Base-by-base conservation (phyloP, 2,888 invertebrate species). In the Macrophya alboannulata region DNA sequence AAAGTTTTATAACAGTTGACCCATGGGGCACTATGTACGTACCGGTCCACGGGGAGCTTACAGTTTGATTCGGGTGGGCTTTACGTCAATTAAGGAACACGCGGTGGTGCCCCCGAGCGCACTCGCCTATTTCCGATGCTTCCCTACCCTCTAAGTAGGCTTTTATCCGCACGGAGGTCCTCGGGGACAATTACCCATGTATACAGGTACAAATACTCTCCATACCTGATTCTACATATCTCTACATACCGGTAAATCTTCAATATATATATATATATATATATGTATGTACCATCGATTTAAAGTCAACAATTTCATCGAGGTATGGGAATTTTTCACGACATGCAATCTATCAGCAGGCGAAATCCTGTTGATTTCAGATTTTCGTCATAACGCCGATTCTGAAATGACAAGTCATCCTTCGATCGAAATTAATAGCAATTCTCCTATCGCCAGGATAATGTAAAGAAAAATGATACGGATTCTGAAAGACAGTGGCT, bases 21-120 rank as follows among this genome's bases (percentile, higher is more conserved):
- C 8, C 72, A 10, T 12, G 9, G 25, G 55, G 6, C 77, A 9
- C 43, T 31, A 51, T 31, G 74, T 31, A 17, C 77, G 31, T 83
- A 84, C 84, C 81, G 81, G 85, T 74, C 72, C 48, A 45, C 31
- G 55, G 84, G 81, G 84, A 86, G 87, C 87, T 88, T 88, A 86
- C 86, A 62, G 86, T 88, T 89, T 88, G 88, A 87, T 89, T 88
- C 86, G 87, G 87, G 82, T 85, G 68, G 86, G 88, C 88, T 89
- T 89, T 88, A 86, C 86, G 88, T 89, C 88, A 89, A 89, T 89
- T 89, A 88, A 86, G 85, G 79, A 88, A 86, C 86, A 87, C 86
- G 86, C 83, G 31, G 68, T 17, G 68, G 68, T 68, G 31, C 68
- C 37, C 15, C 68, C 21, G 8, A 45, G 83, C 55, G 48, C 68